These are phyloP conservation scores for Pristionchus japonicus DNA, from an alignment of 2,888 invertebrate species.

Conservation along the genomic window DNA sequence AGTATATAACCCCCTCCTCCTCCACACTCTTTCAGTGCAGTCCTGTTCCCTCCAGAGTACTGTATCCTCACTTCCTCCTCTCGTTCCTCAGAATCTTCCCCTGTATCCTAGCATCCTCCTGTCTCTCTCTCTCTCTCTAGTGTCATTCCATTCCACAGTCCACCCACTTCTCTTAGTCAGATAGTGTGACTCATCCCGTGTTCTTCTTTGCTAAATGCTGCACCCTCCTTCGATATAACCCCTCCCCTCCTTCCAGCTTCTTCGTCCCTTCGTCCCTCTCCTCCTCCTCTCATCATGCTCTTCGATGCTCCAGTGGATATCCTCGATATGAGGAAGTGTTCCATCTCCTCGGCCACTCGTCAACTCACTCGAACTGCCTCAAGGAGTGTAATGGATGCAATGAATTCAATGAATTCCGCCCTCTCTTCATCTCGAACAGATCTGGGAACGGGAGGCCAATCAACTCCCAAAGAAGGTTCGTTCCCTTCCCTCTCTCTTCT, in stretches of 20 bases:
- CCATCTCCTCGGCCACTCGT: not conserved
- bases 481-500: too few relatives aligned
- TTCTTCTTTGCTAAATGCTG: not conserved
- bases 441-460: not conserved
- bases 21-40: not conserved
- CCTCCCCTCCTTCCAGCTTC: not conserved
- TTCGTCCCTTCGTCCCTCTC: not conserved
- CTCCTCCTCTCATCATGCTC: constrained; percentile 8
- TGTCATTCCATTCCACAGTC: not conserved
- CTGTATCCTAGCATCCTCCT: not conserved
- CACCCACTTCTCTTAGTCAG: not conserved
- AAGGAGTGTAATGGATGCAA: not conserved
- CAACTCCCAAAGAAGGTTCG: not conserved
- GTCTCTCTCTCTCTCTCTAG: too few relatives aligned
- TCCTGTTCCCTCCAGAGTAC: not conserved
- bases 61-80: not conserved
- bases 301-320: constrained; percentile 21
- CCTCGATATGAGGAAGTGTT: not conserved
- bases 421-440: not conserved
- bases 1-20: not conserved
- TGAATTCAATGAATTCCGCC: not conserved
- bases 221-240: not conserved
- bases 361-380: constrained; percentile 2
- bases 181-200: not conserved
- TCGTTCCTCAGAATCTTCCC: not conserved